phyloP scores from a whole-genome alignment of 2,888 invertebrate genomes.

The Toxonevra muliebris region DNA sequence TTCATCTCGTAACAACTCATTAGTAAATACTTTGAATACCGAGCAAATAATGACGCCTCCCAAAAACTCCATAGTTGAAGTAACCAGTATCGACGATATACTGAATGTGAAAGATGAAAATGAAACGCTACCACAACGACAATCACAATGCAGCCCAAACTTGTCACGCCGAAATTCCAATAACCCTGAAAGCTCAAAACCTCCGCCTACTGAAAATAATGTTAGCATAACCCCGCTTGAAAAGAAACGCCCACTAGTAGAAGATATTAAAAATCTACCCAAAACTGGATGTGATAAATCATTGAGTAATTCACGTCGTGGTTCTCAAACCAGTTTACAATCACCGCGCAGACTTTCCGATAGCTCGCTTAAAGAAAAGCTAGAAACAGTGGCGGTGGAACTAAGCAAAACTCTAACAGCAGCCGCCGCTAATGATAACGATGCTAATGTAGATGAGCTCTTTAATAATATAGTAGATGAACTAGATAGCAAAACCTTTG shows the following conservation, averaged over 20 bases:
- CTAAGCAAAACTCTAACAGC: not conserved
- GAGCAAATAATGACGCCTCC: conserved; percentile 31
- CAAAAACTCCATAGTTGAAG: conserved; percentile 5
- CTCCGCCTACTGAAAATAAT: not conserved
- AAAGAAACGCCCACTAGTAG: conserved; percentile 42
- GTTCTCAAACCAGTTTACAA: conserved; percentile 52
- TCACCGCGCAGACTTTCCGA: conserved; percentile 48
- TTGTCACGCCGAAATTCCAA: conserved; percentile 17
- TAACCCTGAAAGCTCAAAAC: not conserved
- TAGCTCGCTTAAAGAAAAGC: conserved; percentile 47
- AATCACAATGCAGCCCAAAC: no score
- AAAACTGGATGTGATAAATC: conserved; percentile 60
- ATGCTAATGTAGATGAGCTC: conserved; percentile 50
- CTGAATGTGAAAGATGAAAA: not conserved
- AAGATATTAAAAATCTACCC: conserved; percentile 57
- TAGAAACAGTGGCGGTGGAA: conserved; percentile 37
- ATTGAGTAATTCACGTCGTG: conserved; percentile 50
- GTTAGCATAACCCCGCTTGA: not conserved
- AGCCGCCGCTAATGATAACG: conserved; percentile 29
- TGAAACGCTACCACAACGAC: no score
- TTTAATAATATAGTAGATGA: conserved; percentile 53
- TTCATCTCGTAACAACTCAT: no score
- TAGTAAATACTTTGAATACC: no score
- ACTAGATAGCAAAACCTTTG: conserved; percentile 39
- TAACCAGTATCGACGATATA: not conserved